Base-by-base conservation (phyloP, 2,113 vertebrate species). In the Bombycilla garrulus region DNA sequence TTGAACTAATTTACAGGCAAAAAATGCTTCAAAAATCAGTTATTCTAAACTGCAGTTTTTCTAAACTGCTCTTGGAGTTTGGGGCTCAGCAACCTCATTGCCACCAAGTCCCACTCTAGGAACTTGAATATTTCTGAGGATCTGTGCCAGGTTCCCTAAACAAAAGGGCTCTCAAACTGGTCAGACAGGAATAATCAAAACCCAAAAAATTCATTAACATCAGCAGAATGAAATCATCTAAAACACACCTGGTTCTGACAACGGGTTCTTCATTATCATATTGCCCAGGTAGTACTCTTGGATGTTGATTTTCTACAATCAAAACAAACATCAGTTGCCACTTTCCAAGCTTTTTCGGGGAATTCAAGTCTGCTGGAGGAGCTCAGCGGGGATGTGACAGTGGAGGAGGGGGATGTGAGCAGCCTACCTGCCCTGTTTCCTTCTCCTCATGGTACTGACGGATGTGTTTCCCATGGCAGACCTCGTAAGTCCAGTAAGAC, bases 391-490 rank as follows among this genome's bases (percentile, higher is more conserved):
- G 53, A 53, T 1, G 1, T 16, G 25, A 21, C 57, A 79, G 24
- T 10, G 25, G 22, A 48, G 47, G 73, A 81, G 10, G 40, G 45
- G 7, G 23, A 2, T 11, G 12, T 48, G 96, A 89, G 50, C 81
- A 92, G 96, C 97, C 92, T 67, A 99, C 99, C 98, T 99, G 99
- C 3, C 99, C 99, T 0, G 99, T 99, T 96, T 99, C 99, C 92
- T 99, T 99, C 92, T 99, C 99, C 96, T 99, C 99, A 1, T 99
- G 99, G 93, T 99, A 99, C 66, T 99, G 99, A 51, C 99, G 98
- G 88, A 99, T 98, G 80, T 99, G 99, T 91, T 99, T 99, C 25
- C 99, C 99, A 0, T 99, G 99, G 92, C 99, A 99, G 16, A 99
- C 99, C 96, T 99, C 99, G 0, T 99, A 99, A 14, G 99, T 99